Conservation (phyloP, 2,113 vertebrate genomes). For the Porphyrio hochstetteri region DNA sequence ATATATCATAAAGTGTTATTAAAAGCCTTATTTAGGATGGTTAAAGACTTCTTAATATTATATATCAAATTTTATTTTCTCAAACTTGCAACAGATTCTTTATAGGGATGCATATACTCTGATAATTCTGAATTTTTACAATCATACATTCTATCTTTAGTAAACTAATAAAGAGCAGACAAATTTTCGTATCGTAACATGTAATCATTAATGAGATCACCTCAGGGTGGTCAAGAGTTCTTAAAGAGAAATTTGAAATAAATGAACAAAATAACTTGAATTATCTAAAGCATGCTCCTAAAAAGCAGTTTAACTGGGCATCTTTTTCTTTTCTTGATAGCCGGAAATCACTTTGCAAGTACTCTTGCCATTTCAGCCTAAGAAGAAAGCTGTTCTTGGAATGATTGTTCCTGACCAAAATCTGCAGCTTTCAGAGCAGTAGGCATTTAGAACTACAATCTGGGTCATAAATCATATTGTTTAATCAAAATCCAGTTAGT, state of each 20-base stretch:
- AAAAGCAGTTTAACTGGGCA: background rate
- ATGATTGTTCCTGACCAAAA: background rate
- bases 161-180: background rate
- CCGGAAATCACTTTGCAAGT: background rate
- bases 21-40: rapidly evolving
- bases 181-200: background rate
- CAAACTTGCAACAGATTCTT: background rate
- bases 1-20: background rate
- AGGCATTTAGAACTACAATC: background rate
- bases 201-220: background rate
- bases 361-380: background rate
- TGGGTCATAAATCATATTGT: background rate
- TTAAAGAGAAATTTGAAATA: background rate
- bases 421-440: background rate
- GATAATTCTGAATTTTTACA: background rate
- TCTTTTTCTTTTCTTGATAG: background rate
- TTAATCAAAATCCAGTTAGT: background rate
- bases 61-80: background rate
- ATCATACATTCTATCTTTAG: background rate
- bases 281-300: background rate
- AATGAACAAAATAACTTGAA: background rate
- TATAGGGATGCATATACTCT: background rate
- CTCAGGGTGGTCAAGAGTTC: background rate
- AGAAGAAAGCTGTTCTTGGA: background rate
- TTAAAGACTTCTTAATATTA: background rate